Conservation (phyloP, 2,797 vertebrate genomes). For the Microcaecilia unicolor region DNA sequence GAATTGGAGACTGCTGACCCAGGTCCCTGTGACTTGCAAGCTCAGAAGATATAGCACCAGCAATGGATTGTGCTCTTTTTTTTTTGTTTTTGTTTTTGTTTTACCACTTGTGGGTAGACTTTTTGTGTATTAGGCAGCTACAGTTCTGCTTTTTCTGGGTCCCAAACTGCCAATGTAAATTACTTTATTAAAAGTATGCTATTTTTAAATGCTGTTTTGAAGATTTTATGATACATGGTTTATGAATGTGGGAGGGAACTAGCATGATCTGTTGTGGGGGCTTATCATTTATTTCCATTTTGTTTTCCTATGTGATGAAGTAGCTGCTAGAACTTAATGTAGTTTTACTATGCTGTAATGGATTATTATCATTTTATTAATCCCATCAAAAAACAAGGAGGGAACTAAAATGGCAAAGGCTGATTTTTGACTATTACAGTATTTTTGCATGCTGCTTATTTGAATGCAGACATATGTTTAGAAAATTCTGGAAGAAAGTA, state of each 20-base stretch:
- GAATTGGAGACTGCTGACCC: conserved; percentile 32
- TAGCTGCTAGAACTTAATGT: conserved; percentile 21
- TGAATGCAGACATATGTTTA: conserved; percentile 33
- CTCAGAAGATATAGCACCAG: conserved; percentile 59
- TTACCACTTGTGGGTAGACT: conserved; percentile 32
- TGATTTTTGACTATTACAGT: conserved; percentile 33
- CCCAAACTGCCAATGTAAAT: conserved; percentile 45
- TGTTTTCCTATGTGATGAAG: conserved; percentile 36
- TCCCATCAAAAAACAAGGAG: conserved; percentile 29
- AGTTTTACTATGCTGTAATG: conserved; percentile 36
- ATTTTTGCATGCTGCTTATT: conserved; percentile 41
- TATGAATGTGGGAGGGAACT: too few relatives aligned
- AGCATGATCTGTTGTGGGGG: conserved; percentile 43
- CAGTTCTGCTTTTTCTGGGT: conserved; percentile 38
- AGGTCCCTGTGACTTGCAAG: conserved; percentile 42
- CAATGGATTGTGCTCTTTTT: conserved; percentile 58
- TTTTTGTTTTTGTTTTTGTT: too few relatives aligned
- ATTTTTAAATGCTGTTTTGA: conserved; percentile 1
- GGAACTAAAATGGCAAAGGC: conserved; percentile 35
- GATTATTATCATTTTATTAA: conserved; percentile 24
- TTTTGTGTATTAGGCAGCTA: conserved; percentile 38
- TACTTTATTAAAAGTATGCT: conserved; percentile 11
- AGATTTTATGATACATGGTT: too few relatives aligned
- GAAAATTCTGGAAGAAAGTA: conserved; percentile 19
- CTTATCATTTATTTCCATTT: conserved; percentile 49